Evolutionary conservation across 2,113 vertebrate genomes (phyloP).

Genomic region (Chionis minor): DNA sequence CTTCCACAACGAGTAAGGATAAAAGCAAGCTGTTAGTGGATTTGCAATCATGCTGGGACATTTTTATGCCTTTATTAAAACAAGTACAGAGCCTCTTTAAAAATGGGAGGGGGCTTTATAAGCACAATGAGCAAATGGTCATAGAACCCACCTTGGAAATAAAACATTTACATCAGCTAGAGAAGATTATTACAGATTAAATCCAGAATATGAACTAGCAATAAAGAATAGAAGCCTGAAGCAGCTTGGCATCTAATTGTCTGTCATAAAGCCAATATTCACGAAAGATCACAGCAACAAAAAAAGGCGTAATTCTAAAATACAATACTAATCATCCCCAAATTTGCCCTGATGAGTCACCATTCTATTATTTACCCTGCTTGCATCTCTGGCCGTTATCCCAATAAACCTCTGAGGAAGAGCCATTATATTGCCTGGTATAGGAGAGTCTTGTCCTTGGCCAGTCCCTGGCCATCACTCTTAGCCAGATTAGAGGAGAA

Average conservation of each 20-base stretch:
- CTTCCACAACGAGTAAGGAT: neutral
- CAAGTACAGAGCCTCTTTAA: neutral
- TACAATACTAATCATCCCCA: neutral
- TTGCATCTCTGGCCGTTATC: neutral
- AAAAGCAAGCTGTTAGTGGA: neutral
- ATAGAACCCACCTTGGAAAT: neutral
- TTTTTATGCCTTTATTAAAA: constrained; percentile 15
- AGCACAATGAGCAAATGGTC: neutral
- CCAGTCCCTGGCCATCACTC: neutral
- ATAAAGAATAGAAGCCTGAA: neutral
- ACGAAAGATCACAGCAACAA: neutral
- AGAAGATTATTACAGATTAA: neutral
- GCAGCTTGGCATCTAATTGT: neutral
- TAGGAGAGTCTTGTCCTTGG: neutral
- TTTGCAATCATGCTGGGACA: neutral
- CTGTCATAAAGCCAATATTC: neutral
- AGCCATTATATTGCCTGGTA: neutral
- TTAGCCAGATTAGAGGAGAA: neutral
- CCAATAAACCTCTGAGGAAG: neutral
- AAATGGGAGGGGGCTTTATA: neutral
- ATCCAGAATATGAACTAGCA: neutral
- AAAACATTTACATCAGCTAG: neutral
- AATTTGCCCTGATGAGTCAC: neutral
- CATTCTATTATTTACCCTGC: neutral
- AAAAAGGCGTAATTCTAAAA: neutral